Base-by-base conservation (phyloP, 2,113 vertebrate genomes). In the Thomomys bottae region DNA sequence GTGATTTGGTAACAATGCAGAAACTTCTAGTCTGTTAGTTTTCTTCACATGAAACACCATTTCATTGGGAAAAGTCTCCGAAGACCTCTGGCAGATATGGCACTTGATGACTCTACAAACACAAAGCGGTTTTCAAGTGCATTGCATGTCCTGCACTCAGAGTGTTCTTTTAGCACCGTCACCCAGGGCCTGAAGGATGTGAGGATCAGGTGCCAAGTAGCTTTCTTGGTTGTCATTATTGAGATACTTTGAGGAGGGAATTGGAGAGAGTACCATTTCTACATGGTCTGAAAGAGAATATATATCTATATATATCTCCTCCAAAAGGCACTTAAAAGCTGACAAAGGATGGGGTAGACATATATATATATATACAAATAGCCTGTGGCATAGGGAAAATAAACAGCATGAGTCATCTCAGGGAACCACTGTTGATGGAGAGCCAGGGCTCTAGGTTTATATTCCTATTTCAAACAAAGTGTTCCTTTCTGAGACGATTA, bases 11-110 rank as follows among this genome's bases (percentile, higher is more conserved):
- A 89, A 85, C 5, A 70, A 84, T 64, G 72, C 73, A 67, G 17
- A 92, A 84, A 70, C 45, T 45, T 18, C 38, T 71, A 32, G 45
- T 23, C 30, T 87, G 23, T 87, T 61, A 83, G 59, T 49, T 90
- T 54, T 87, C 72, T 82, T 78, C 49, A 32, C 14, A 34, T 28
- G 23, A 92, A 78, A 94, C 93, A 36, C 70, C 59, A 73, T 86
- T 68, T 77, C 49, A 87, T 78, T 32, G 73, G 28, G 70, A 86
- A 95, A 81, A 8, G 14, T 71, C 64, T 82, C 84, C 71, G 49
- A 76, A 66, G 63, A 49, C 59, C 10, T 66, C 45, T 54, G 90
- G 12, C 67, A 63, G 70, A 36, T 36, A 66, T 6, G 26, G 9
- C 0, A 18, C 36, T 59, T 86, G 36, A 71, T 87, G 49, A 84